Evolutionary conservation across 2,113 vertebrate species (phyloP).

Genomic region (Pygoscelis adeliae): DNA sequence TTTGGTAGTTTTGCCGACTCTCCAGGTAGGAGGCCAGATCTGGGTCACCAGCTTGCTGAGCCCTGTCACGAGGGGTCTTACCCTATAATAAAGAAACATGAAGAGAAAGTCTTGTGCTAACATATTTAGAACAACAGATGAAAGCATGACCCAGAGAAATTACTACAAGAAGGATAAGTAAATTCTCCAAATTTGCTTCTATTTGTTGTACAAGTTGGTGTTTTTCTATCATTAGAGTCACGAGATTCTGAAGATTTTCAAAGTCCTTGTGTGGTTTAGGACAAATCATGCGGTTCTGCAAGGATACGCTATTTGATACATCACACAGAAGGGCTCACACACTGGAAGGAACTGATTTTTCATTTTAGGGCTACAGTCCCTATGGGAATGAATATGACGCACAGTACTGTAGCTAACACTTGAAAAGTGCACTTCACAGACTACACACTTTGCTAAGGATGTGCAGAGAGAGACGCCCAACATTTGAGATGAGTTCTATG

Average conservation of each 20-base stretch:
- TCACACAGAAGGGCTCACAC: not conserved
- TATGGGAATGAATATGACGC: not conserved
- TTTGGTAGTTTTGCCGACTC: conserved; percentile 76
- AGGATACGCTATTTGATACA: not conserved
- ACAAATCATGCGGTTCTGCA: not conserved
- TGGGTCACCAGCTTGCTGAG: conserved; percentile 87
- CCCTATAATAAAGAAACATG: conserved; percentile 74
- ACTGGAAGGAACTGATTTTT: not conserved
- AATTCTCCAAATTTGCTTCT: too few relatives aligned
- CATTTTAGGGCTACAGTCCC: not conserved
- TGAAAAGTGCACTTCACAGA: not conserved
- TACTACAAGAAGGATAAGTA: not conserved
- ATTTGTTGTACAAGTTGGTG: not conserved
- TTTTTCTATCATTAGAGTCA: not conserved
- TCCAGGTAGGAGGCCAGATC: conserved; percentile 88
- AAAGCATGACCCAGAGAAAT: not conserved
- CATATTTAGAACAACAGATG: not conserved
- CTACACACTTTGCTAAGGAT: not conserved
- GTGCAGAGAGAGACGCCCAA: not conserved
- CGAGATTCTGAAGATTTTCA: not conserved
- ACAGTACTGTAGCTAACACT: not conserved
- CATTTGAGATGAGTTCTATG: not conserved
- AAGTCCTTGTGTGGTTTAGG: not conserved
- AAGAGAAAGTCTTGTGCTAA: not conserved
- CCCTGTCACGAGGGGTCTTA: conserved; percentile 88